Base-by-base conservation (phyloP, 2,888 invertebrate genomes). In the Drosophila siamana region DNA sequence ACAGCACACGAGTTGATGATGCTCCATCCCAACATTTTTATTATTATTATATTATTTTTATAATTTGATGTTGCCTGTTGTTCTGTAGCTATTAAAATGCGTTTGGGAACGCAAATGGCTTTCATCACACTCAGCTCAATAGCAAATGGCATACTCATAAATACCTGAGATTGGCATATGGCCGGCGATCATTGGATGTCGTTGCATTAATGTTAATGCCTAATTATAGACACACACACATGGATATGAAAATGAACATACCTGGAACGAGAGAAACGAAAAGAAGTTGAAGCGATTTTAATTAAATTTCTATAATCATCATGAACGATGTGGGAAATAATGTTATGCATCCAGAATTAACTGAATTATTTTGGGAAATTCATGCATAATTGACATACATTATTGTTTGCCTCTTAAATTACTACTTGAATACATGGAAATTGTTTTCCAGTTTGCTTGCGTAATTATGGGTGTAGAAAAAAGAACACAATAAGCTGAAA, bases 81-180 rank as follows among this genome's bases (percentile, higher is more conserved):
- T 4, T 44, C 9, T 36, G 50, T 15, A 24, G 57, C 57, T 68
- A 48, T 72, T 71, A 60, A 69, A 73, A 59, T 60, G 73, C 73
- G 75, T 74, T 69, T 69, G 73, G 51, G 64, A 72, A 74, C 75
- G 41, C 74, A 69, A 69, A 57, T 74, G 69, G 57, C 74, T 71
- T 71, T 74, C 71, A 71, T 71, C 74, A 61, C 56, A 56, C 55
- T 60, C 43, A 28, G 33, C 43, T 16, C 41, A 44, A 30, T 7
- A 9, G 41, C 47, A 40, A 57, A 57, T 57, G 57, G 48, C 57
- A 7, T 4, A 40, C 15, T 52, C 56, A 59, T 74, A 74, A 74
- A 74, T 75, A 74, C 75, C 76, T 74, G 76, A 69, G 54, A 65
- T 69, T 65, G 73, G 44, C 73, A 75, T 74, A 64, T 75, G 70